Evolutionary conservation across 2,888 invertebrate species (phyloP), one percentile per base, ranked within the genome.

Genomic region (Apantesis nais): DNA sequence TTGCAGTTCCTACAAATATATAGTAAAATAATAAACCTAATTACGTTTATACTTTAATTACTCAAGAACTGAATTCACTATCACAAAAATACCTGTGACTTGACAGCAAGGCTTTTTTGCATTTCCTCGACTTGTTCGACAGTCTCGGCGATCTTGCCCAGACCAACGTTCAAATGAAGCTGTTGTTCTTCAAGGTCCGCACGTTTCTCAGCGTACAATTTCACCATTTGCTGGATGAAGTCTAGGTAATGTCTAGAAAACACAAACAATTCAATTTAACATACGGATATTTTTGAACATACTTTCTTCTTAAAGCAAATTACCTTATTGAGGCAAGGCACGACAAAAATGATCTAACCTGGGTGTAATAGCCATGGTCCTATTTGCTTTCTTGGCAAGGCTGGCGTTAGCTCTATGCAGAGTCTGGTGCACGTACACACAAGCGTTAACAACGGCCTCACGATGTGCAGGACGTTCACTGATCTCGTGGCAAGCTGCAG

Each of bases 111-210:
- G 73, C 99, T 99, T 93, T 99, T 99, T 90, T 99, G 99, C 97
- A 99, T 98, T 90, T 99, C 99, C 90, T 99, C 99, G 22, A 99
- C 99, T 91, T 99, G 99, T 86, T 99, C 99, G 22, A 99, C 99
- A 12, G 99, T 99, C 93, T 99, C 99, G 0, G 99, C 98, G 82
- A 99, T 99, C 95, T 99, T 99, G 87, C 98, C 98, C 72, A 99
- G 96, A 90, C 99, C 99, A 63, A 99, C 99, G 93, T 99, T 99
- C 88, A 99, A 95, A 94, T 99, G 99, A 34, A 99, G 96, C 90
- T 99, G 99, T 88, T 99, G 99, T 87, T 99, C 99, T 90, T 99
- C 99, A 70, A 99, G 95, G 91, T 99, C 99, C 5, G 99, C 98
- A 60, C 99, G 97, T 91, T 99, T 99, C 92, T 99, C 99, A 79